These are phyloP conservation scores for Eucidaris tribuloides DNA, from an alignment of 35 echinoderm and acorn worm genomes.

Conservation along the genomic window DNA sequence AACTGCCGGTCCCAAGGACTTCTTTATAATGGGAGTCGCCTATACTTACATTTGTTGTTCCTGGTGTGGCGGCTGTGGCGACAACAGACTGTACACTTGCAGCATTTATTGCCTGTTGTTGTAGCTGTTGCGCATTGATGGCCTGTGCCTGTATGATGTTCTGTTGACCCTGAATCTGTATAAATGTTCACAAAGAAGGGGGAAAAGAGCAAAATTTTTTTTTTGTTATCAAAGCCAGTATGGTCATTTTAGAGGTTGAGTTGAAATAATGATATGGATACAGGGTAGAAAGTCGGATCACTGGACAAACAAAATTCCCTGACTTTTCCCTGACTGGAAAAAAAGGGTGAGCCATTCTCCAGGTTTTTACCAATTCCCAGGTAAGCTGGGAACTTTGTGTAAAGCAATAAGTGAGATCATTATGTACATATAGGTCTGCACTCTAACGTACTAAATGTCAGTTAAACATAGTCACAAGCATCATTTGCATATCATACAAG, in stretches of 20 bases:
- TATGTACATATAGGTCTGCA: too few relatives aligned
- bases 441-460: too few relatives aligned
- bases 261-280: not conserved
- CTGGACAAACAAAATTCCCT: not conserved
- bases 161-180: slow-evolving; percentile 21
- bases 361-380: too few relatives aligned
- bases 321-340: not conserved
- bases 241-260: not conserved
- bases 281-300: not conserved
- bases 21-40: too few relatives aligned
- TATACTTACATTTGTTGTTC: not conserved
- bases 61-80: slow-evolving; percentile 1
- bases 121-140: slow-evolving; percentile 26
- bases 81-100: slow-evolving; percentile 2
- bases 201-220: not conserved
- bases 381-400: too few relatives aligned
- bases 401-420: too few relatives aligned
- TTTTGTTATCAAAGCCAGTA: not conserved
- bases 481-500: too few relatives aligned
- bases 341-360: not conserved
- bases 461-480: too few relatives aligned
- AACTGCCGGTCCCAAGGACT: too few relatives aligned
- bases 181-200: not conserved
- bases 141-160: slow-evolving; percentile 31
- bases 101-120: slow-evolving; percentile 31